These are phyloP conservation scores for Orthonychiurus folsomi DNA, from an alignment of 2,888 invertebrate species.

Conservation along the genomic window DNA sequence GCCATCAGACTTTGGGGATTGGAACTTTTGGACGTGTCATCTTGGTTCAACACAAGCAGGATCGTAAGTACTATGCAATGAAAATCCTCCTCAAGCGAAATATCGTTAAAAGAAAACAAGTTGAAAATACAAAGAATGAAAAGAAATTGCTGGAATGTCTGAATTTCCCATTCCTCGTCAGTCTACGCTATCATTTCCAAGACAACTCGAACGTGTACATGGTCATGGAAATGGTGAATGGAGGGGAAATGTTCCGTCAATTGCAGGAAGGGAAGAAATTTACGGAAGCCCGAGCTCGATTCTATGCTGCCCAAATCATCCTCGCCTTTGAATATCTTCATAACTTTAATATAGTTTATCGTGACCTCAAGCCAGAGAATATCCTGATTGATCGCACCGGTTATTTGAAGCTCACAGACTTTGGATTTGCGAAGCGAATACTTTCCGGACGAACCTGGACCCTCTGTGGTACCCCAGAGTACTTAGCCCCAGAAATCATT, in stretches of 20 bases:
- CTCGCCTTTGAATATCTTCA: conserved; percentile 86
- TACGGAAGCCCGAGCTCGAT: conserved; percentile 69
- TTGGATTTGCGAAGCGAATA: conserved; percentile 81
- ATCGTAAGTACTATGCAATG: conserved; percentile 3
- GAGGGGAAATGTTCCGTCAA: conserved; percentile 78
- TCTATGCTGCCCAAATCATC: conserved; percentile 84
- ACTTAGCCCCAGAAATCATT: conserved; percentile 31
- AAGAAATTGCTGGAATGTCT: conserved; percentile 98
- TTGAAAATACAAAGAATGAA: conserved; percentile 98
- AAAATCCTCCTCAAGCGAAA: conserved; percentile 5
- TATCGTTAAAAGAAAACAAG: conserved; percentile 65
- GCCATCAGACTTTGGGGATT: neutral
- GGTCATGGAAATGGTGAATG: conserved; percentile 70
- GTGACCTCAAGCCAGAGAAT: conserved; percentile 88
- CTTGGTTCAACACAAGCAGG: conserved; percentile 7
- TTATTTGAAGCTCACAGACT: conserved; percentile 79
- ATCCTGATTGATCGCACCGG: conserved; percentile 69
- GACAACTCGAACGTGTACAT: conserved; percentile 55
- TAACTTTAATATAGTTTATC: conserved; percentile 71
- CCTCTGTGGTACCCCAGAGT: conserved; percentile 50
- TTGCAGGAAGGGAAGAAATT: conserved; percentile 53
- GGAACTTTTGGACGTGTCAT: conserved; percentile 6
- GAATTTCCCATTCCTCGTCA: conserved; percentile 96
- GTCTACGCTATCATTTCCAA: conserved; percentile 96
- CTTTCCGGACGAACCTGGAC: conserved; percentile 50